phyloP scores from a whole-genome alignment of 2,113 vertebrate species.

The Beaufortia kweichowensis region DNA sequence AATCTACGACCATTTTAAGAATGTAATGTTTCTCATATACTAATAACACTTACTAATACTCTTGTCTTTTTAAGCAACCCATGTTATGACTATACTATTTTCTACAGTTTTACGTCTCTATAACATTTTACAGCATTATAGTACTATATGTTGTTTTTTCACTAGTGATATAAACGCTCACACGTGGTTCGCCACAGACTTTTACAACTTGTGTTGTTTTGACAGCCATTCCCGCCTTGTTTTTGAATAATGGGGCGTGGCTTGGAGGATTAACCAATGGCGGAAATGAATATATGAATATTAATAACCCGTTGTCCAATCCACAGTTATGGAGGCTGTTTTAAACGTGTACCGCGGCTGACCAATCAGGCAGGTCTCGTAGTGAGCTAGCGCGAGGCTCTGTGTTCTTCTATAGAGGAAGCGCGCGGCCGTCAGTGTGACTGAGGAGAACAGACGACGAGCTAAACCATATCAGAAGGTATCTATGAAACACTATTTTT shows the following conservation, averaged over 20 bases:
- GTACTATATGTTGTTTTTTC: not conserved
- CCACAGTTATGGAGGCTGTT: slow-evolving; percentile 41
- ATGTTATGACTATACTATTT: no score
- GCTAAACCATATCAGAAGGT: slow-evolving; percentile 44
- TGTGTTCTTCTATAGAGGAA: slow-evolving; percentile 43
- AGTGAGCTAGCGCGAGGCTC: slow-evolving; percentile 63
- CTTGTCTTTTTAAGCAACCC: no score
- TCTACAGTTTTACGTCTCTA: not conserved
- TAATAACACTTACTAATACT: no score
- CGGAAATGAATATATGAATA: not conserved
- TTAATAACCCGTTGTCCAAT: not conserved
- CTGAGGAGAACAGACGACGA: slow-evolving; percentile 5
- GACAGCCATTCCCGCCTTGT: slow-evolving; percentile 33
- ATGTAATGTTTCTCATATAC: no score
- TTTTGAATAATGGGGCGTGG: slow-evolving; percentile 14
- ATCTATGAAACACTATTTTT: not conserved
- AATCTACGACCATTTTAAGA: no score
- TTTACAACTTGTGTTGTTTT: slow-evolving; percentile 37
- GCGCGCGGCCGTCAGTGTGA: slow-evolving; percentile 45
- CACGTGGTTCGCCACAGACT: slow-evolving; percentile 1
- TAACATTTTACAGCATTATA: not conserved
- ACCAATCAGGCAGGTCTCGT: slow-evolving; percentile 60
- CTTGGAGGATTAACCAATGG: slow-evolving; percentile 25
- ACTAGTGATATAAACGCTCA: not conserved
- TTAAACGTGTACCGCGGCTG: slow-evolving; percentile 36